phyloP scores from a whole-genome alignment of 2,888 invertebrate species.

The Stenchaetothrips biformis region DNA sequence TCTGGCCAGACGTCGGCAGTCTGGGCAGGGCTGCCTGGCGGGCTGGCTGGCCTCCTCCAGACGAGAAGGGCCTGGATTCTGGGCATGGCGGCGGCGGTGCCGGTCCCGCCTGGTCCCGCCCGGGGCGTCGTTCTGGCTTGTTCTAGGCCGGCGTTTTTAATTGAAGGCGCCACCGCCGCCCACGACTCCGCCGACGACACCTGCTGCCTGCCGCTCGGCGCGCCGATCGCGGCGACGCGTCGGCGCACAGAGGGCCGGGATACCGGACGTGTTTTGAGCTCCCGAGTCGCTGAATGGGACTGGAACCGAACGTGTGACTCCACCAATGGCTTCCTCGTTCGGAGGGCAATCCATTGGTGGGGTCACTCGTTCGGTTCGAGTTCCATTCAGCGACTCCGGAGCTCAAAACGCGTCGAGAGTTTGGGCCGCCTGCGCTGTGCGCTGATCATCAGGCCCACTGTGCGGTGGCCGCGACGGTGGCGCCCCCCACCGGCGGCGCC shows the following conservation, averaged over 20 bases:
- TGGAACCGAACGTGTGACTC: too few species aligned
- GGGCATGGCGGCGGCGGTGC: background rate
- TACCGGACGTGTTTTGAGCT: too few species aligned
- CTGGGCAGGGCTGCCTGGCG: background rate
- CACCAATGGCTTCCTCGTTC: too few species aligned
- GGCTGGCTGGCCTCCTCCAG: background rate
- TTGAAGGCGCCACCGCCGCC: background rate
- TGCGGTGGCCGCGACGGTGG: background rate
- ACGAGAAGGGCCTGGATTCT: background rate
- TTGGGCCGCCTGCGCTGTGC: too few species aligned
- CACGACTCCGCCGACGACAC: background rate
- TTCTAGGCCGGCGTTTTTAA: background rate
- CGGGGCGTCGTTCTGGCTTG: background rate
- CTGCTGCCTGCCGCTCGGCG: background rate
- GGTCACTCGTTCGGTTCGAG: too few species aligned
- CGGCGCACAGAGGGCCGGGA: too few species aligned
- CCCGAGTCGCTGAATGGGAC: too few species aligned
- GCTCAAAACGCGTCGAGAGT: too few species aligned
- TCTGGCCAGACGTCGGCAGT: background rate
- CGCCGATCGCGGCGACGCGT: background rate
- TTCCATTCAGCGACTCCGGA: too few species aligned
- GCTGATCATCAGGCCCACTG: too few species aligned
- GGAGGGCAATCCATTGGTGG: too few species aligned
- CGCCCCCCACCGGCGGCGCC: too few species aligned
- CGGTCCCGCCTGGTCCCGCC: background rate